phyloP scores from a whole-genome alignment of 2,888 invertebrate genomes.

The Limnephilus lunatus region DNA sequence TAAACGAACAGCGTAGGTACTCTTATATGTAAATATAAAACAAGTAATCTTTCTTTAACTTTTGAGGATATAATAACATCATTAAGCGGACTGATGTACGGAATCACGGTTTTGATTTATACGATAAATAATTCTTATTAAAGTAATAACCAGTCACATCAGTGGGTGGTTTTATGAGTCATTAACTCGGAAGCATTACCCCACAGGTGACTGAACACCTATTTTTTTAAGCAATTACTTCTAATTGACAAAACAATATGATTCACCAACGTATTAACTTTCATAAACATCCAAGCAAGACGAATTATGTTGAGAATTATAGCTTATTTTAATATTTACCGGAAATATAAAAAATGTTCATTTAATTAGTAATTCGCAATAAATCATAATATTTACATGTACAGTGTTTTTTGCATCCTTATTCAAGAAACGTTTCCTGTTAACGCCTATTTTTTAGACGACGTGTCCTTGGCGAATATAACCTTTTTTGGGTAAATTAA shows the following conservation, averaged over 20 bases:
- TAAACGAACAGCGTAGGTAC: no score
- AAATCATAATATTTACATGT: neutral
- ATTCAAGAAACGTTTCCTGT: neutral
- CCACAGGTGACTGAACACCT: neutral
- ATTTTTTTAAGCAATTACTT: neutral
- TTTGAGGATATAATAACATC: neutral
- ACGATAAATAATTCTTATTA: neutral
- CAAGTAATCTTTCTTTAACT: neutral
- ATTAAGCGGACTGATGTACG: neutral
- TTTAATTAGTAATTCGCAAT: neutral
- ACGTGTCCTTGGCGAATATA: neutral
- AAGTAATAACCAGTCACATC: neutral
- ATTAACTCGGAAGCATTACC: neutral
- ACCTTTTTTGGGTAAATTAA: conserved; percentile 26
- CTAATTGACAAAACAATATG: neutral
- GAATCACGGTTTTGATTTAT: neutral
- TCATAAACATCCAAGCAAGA: neutral
- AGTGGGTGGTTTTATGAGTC: neutral
- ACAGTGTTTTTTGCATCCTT: neutral
- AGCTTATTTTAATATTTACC: neutral
- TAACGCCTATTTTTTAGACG: neutral
- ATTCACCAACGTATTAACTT: neutral
- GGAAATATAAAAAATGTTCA: neutral
- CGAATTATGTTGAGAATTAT: neutral
- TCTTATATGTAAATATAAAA: no score